Base-by-base conservation (phyloP, 1,140 invertebrate species). In the Hermetia illucens region DNA sequence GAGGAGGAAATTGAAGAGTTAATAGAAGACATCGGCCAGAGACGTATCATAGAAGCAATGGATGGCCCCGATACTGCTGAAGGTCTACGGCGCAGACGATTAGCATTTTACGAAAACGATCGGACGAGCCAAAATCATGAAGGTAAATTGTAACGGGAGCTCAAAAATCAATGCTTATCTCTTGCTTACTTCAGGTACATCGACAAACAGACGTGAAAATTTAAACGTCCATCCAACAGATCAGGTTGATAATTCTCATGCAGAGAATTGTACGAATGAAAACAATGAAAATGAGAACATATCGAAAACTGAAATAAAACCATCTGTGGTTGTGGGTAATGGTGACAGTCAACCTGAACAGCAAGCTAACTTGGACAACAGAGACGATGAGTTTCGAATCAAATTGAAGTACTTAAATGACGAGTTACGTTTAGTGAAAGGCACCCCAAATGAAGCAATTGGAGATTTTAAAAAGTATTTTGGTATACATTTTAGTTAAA, bases 401-500 rank as follows among this genome's bases (percentile, higher is more conserved):
- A 76, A 81, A 48, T 61, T 92, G 3, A 90, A 87, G 58, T 91
- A 83, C 53, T 69, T 91, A 24, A 87, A 91, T 56, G 87, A 91
- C 50, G 82, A 85, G 31, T 70, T 84, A 43, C 80, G 79, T 61
- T 55, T 82, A 38, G 86, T 91, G 0, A 75, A 78, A 49, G 83
- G 79, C 3, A 74, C 69, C 41, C 68, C 79, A 19, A 69, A 77
- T 42, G 83, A 88, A 55, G 68, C 72, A 39, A 62, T 93, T 42
- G 82, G 78, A 36, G 79, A 86, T 60, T 93, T 93, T 63, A 89
- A 88, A 75, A 79, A 77, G 85, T 89, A 63, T n/a, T n/a, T n/a
- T n/a, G n/a, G n/a, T n/a, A n/a, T n/a, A n/a, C n/a, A n/a, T n/a
- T n/a, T n/a, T n/a, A n/a, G n/a, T n/a, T n/a, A n/a, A n/a, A n/a